phyloP scores from a whole-genome alignment of 2,888 invertebrate genomes.

The Willowsia nigromaculata region DNA sequence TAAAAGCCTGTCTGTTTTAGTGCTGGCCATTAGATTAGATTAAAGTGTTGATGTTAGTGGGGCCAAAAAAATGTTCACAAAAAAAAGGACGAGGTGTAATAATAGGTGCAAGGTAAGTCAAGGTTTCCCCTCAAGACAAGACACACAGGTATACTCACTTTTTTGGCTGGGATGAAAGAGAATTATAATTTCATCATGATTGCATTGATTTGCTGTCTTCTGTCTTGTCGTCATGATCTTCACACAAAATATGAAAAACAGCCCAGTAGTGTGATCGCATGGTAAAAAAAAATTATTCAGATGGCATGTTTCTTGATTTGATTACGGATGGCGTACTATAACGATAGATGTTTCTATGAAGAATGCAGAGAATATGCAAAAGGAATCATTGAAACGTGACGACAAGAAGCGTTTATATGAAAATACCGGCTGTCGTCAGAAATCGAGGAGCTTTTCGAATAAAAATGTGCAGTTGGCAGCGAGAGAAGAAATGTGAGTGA shows the following conservation, averaged over 20 bases:
- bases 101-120: slow-evolving; percentile 38
- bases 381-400: slow-evolving; percentile 59
- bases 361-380: not conserved
- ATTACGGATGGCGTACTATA: no score
- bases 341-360: no score
- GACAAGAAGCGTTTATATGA: slow-evolving; percentile 56
- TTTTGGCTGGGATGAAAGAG: not conserved
- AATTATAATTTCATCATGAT: not conserved
- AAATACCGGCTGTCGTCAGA: slow-evolving; percentile 54
- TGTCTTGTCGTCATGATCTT: slow-evolving; percentile 10
- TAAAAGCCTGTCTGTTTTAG: not conserved
- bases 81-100: slow-evolving; percentile 16
- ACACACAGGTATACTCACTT: not conserved
- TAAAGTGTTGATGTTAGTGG: not conserved
- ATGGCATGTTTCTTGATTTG: not conserved
- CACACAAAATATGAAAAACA: not conserved
- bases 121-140: not conserved
- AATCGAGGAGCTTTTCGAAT: slow-evolving; percentile 4
- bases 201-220: not conserved
- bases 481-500: slow-evolving; percentile 16
- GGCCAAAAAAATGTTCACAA: not conserved
- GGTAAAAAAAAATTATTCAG: not conserved
- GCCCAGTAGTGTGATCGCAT: not conserved
- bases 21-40: slow-evolving; percentile 16
- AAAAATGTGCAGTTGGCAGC: slow-evolving; percentile 48